phyloP scores from a whole-genome alignment of 2,888 invertebrate species.

The Cantharis rustica region DNA sequence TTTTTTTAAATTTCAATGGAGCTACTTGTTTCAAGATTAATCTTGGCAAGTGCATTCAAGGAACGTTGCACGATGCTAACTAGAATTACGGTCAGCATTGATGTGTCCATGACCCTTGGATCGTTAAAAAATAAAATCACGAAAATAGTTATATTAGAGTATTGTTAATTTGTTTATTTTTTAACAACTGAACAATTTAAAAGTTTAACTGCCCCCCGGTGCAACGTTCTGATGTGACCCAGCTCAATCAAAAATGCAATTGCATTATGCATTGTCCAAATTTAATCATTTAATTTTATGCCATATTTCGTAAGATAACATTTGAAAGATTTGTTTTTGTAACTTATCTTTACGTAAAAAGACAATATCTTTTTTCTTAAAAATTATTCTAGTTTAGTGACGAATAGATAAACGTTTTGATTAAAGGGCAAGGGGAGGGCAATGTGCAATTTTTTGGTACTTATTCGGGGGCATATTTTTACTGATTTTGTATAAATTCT shows the following conservation, averaged over 20 bases:
- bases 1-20: not conserved
- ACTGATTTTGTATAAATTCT: too few relatives aligned
- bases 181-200: conserved; percentile 34
- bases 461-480: not conserved
- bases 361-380: not conserved
- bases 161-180: conserved; percentile 41
- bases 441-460: too few relatives aligned
- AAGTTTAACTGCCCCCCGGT: conserved; percentile 37
- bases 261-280: conserved; percentile 29
- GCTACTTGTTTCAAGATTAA: conserved; percentile 1
- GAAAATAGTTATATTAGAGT: conserved; percentile 31
- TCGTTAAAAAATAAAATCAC: conserved; percentile 37
- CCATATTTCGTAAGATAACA: conserved; percentile 14
- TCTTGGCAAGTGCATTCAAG: conserved; percentile 14
- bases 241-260: conserved; percentile 22
- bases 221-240: conserved; percentile 33
- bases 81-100: conserved; percentile 44
- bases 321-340: not conserved
- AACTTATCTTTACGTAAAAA: not conserved
- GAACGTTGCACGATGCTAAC: conserved; percentile 38
- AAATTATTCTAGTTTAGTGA: not conserved
- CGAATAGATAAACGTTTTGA: too few relatives aligned
- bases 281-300: conserved; percentile 18
- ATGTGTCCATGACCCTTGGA: conserved; percentile 47
- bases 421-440: too few relatives aligned